Base-by-base conservation (phyloP, 2,888 invertebrate species). In the Agriopis marginaria region DNA sequence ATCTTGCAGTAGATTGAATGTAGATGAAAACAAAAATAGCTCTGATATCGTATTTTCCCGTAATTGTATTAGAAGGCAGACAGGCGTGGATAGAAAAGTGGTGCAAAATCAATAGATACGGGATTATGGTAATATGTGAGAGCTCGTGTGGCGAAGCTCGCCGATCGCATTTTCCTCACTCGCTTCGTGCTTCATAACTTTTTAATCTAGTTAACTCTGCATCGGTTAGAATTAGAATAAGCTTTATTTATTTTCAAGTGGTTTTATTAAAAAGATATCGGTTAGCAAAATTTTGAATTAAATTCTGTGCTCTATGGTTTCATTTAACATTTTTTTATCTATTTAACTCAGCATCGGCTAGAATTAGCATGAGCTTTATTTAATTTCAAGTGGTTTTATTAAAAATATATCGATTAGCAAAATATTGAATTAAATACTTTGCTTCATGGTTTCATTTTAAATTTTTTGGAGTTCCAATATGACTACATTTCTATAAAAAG, bases 91-190 rank as follows among this genome's bases (percentile, higher is more conserved):
- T 72, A 66, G 62, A 72, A 72, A 76, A 73, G 65, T 68, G 55
- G 54, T 32, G 58, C 47, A 79, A 79, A 78, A 78, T 84, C 84
- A 76, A 82, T 81, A 77, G 70, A 72, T 72, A 74, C 73, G 49
- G 74, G 82, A 82, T 85, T 85, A 86, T 84, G 86, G 77, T 84
- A 86, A 86, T 85, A 75, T 77, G 82, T 81, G 81, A 79, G 78
- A 75, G 77, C 17, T 42, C 40, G n/a, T 32, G 49, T 78, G 78
- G 80, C 77, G 77, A 78, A 79, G 83, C 80, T 81, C 77, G 75
- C 77, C 75, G 81, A 85, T 85, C 80, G 79, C 77, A 81, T 82
- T 79, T 79, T 71, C 80, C 66, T 72, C 68, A 70, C 67, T 63
- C 64, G 72, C 59, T 79, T 78, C 77, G 78, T 77, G 78, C 81